Base-by-base conservation (phyloP, 2,888 invertebrate genomes). In the Ennomos fuscantarius region DNA sequence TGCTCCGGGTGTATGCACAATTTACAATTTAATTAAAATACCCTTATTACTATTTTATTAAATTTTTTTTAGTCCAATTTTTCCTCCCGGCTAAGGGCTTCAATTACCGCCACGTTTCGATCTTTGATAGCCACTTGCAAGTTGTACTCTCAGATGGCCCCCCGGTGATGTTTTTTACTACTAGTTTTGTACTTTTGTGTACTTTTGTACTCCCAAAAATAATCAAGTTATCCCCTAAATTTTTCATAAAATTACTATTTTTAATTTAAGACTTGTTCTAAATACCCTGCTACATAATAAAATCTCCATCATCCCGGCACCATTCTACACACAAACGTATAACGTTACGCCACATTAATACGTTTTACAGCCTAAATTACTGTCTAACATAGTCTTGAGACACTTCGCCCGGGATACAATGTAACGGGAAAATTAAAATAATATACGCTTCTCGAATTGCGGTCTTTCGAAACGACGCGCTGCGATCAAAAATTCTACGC, bases 391-490 rank as follows among this genome's bases (percentile, higher is more conserved):
- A 49, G 53, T 59, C 52, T 47, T 34, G 39, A 54, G 49, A 52
- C 59, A 52, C 51, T 62, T 55, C 49, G 39, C 53, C 54, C 46
- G 42, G 50, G 41, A 53, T 49, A 60, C 58, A 56, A 41, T 59
- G 51, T 60, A 55, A 56, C 10, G 64, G 68, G 66, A 67, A 74
- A 74, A 76, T 79, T 76, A 73, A 79, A 81, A 78, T 78, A 79
- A 81, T 76, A 80, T 69, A 68, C 68, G 63, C 63, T 66, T 67
- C 67, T 54, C 60, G 62, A 62, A 66, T 65, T 59, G 56, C 55
- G 65, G 51, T 67, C 62, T 68, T 62, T 64, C 63, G 69, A 71
- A 78, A 79, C 72, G 78, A 70, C 74, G 65, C 49, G 40, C 13
- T 36, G 42, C 31, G 41, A 35, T 35, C 42, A 35, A 42, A 31